Conservation (phyloP, 1,140 invertebrate genomes). For the Drosophila murphyi region DNA sequence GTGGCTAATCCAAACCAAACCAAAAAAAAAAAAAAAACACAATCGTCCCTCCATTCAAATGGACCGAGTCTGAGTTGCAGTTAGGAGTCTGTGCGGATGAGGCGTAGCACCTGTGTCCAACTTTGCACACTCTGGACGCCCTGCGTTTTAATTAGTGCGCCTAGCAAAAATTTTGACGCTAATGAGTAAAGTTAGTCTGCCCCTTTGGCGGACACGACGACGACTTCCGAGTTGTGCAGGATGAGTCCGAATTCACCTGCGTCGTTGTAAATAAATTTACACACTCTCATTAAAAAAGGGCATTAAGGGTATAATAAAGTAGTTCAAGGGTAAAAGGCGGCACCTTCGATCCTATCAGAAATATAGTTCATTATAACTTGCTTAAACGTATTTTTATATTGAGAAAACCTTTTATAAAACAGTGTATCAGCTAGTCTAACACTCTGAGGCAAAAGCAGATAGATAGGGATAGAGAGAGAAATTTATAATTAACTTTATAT, state of each 20-base stretch:
- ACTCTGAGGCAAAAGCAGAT: too few relatives aligned
- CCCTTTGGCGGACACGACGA: slow-evolving; percentile 39
- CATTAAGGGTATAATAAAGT: too few relatives aligned
- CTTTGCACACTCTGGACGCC: slow-evolving; percentile 2
- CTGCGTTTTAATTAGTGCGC: slow-evolving; percentile 77
- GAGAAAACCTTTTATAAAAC: too few relatives aligned
- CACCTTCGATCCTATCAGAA: too few relatives aligned
- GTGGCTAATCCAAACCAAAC: slow-evolving; percentile 27
- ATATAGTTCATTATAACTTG: too few relatives aligned
- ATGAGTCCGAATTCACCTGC: slow-evolving; percentile 1
- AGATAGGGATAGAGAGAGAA: neutral
- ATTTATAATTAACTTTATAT: slow-evolving; percentile 1
- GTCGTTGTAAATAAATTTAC: slow-evolving; percentile 53
- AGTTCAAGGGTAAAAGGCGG: too few relatives aligned
- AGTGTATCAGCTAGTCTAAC: too few relatives aligned
- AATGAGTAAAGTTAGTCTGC: slow-evolving; percentile 82
- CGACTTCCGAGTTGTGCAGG: slow-evolving; percentile 8
- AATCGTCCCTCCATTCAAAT: slow-evolving; percentile 61
- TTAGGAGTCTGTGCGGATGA: slow-evolving; percentile 8
- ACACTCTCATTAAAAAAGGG: neutral
- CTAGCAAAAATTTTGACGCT: slow-evolving; percentile 75
- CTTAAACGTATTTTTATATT: too few relatives aligned
- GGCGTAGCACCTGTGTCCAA: slow-evolving; percentile 14
- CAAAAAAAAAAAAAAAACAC: slow-evolving; percentile 5
- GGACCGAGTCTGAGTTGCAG: slow-evolving; percentile 18